These are phyloP conservation scores for Prolemur simus DNA, from an alignment of 2,113 vertebrate genomes.

Conservation along the genomic window DNA sequence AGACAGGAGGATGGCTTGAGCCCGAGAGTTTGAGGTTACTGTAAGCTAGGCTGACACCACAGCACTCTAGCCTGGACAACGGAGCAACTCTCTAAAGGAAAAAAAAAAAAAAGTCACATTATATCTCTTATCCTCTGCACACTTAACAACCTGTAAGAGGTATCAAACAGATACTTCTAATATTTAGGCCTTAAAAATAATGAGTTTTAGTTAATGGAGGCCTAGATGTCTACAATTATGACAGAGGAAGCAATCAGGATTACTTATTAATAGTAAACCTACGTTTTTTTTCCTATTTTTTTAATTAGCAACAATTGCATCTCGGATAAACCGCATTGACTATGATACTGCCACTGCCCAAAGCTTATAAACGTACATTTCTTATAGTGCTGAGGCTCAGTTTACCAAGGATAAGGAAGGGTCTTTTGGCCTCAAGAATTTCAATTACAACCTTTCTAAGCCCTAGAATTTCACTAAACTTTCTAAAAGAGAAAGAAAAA, in stretches of 20 bases:
- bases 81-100: too few relatives aligned
- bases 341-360: too few relatives aligned
- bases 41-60: too few relatives aligned
- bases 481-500: conserved; percentile 43
- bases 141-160: neutral
- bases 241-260: neutral
- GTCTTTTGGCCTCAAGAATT: conserved; percentile 21
- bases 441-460: conserved; percentile 50
- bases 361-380: neutral
- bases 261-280: neutral
- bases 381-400: neutral
- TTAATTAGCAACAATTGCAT: too few relatives aligned
- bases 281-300: neutral
- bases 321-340: too few relatives aligned
- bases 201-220: neutral
- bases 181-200: conserved; percentile 38
- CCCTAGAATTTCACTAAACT: conserved; percentile 2
- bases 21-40: too few relatives aligned
- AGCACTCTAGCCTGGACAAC: too few relatives aligned
- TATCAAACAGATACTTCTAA: neutral
- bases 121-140: neutral
- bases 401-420: conserved; percentile 8
- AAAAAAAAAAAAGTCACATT: neutral
- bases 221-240: neutral
- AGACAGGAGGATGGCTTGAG: too few relatives aligned